These are phyloP conservation scores for Trachops cirrhosus DNA, from an alignment of 2,797 vertebrate genomes.

Conservation along the genomic window DNA sequence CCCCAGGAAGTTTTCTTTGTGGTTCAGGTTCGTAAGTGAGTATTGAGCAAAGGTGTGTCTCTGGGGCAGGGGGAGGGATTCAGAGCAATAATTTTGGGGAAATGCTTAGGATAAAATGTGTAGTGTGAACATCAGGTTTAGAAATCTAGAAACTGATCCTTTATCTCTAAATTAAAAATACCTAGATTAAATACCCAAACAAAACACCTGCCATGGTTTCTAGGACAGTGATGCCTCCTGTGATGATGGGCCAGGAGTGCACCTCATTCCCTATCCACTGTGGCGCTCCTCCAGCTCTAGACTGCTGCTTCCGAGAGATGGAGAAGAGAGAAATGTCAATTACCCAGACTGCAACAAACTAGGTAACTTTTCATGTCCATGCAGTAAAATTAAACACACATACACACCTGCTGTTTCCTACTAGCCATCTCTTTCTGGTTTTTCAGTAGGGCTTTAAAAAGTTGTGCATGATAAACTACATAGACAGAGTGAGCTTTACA, in stretches of 20 bases:
- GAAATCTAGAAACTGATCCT: background rate
- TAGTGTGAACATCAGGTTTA: background rate
- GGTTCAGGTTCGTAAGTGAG: background rate
- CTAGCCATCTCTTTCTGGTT: background rate
- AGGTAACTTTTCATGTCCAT: background rate
- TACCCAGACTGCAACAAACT: background rate
- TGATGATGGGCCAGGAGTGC: background rate
- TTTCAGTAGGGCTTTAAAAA: background rate
- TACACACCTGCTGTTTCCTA: background rate
- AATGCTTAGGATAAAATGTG: background rate
- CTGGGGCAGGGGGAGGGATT: background rate
- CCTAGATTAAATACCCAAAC: background rate
- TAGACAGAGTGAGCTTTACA: background rate
- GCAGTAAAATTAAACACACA: background rate
- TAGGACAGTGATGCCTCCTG: background rate
- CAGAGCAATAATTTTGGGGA: background rate
- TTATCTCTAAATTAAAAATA: background rate
- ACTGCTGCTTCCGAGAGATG: background rate
- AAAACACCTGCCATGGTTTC: background rate
- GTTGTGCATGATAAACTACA: background rate
- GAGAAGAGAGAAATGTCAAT: background rate
- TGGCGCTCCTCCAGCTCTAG: background rate
- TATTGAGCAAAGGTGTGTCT: background rate
- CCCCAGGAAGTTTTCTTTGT: background rate
- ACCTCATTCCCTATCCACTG: background rate